Evolutionary conservation across 64 coral and sea anemone genomes (phyloP), one percentile per base, ranked within the genome.

Genomic region (Dendrophyllia cribrosa): DNA sequence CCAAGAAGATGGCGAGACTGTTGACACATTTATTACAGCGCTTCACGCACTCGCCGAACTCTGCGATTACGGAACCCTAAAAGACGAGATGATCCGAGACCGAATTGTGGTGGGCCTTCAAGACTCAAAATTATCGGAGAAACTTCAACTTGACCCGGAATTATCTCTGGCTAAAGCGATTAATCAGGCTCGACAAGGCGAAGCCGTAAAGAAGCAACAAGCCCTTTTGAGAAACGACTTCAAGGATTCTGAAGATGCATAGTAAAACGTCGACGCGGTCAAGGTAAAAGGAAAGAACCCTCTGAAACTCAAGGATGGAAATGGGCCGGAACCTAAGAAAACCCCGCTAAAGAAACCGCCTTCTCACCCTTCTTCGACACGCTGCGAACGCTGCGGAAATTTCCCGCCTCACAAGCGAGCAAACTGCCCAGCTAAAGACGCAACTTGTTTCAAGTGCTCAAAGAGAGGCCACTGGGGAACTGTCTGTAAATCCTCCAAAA

Each of bases 141-240:
- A 71, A 55, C 61, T 93, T 10, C 72, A 87, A 67, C 50, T 93
- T 49, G 78, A 93, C 66, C 22, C 82, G 5, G 91, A 86, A 3
- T 56, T 87, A 70, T 78, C 82, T 24, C 78, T 93, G 45, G 51
- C 73, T 51, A 93, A 93, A 87, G 91, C 72, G 49, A 65, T 93
- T 17, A 79, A 87, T 2, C 60, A 76, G 11, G 82, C 82, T 14
- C 62, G 82, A 22, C 66, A 83, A 60, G 49, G 78, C 74, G 73
- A 93, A 93, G 82, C 91, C 8, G 61, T 93, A 4, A 92, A 75
- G 65, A 88, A 88, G 48, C 71, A 88, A 76, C 51, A 88, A 73
- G 58, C 69, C 69, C 25, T 45, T 43, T 43, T 72, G 43, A 6
- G 2, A 45, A 72, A 72, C 34, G 69, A 72, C 69, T 72, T 72